phyloP scores from a whole-genome alignment of 2,888 invertebrate species.

The Pandemis corylana region DNA sequence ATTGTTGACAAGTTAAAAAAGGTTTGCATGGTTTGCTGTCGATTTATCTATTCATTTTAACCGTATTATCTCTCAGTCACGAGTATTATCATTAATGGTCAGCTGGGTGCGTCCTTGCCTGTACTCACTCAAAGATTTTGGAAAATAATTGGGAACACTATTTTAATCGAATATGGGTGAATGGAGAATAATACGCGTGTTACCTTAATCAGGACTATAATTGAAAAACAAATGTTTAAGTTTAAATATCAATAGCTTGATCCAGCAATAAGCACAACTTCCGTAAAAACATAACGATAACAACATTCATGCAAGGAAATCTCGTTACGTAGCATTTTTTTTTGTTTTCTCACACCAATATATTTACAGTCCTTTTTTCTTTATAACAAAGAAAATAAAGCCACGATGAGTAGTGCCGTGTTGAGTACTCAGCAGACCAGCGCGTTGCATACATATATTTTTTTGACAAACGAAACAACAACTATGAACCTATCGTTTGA shows the following conservation, averaged over 20 bases:
- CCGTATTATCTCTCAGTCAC: background rate
- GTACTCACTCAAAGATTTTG: background rate
- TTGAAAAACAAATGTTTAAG: background rate
- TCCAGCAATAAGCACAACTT: conserved; percentile 39
- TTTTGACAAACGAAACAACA: background rate
- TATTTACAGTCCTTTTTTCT: background rate
- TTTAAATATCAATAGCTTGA: conserved; percentile 18
- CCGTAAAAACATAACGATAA: conserved; percentile 45
- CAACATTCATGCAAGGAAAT: conserved; percentile 84
- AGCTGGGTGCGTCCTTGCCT: background rate
- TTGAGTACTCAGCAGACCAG: conserved; percentile 12
- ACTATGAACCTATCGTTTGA: background rate
- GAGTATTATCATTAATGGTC: background rate
- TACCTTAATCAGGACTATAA: conserved; percentile 1
- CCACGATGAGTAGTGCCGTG: conserved; percentile 28
- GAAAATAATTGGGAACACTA: conserved; percentile 6
- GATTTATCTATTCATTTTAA: background rate
- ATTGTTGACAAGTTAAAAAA: background rate
- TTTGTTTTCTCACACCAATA: conserved; percentile 42
- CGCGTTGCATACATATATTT: conserved; percentile 1
- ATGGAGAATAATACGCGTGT: background rate
- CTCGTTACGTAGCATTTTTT: conserved; percentile 75
- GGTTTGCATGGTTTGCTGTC: background rate
- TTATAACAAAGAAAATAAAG: conserved; percentile 13
- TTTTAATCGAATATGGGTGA: background rate